These are phyloP conservation scores for Papilio dardanus DNA, from an alignment of 1,140 invertebrate species.

Conservation along the genomic window DNA sequence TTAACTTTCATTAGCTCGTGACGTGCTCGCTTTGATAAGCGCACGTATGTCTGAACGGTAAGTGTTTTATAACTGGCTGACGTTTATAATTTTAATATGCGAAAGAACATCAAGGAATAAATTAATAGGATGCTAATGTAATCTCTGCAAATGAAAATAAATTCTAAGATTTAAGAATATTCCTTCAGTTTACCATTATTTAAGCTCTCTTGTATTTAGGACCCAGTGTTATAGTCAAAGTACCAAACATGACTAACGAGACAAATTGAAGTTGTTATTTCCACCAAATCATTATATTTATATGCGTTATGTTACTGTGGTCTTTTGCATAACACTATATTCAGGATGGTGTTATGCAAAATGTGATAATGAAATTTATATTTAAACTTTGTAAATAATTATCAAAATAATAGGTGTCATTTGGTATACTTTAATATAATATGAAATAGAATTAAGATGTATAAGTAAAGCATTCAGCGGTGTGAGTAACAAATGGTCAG, in stretches of 20 bases:
- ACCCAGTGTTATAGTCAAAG: too few relatives aligned
- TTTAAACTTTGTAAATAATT: neutral
- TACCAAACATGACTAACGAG: too few relatives aligned
- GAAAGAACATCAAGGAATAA: neutral
- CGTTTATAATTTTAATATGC: neutral
- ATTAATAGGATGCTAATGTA: neutral
- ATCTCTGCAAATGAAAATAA: neutral
- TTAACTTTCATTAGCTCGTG: slow-evolving; percentile 28
- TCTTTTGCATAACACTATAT: neutral
- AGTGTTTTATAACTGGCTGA: slow-evolving; percentile 21
- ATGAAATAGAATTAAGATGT: slow-evolving; percentile 12
- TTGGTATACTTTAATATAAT: too few relatives aligned
- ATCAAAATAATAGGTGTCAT: too few relatives aligned
- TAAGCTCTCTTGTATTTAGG: too few relatives aligned
- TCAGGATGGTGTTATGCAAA: neutral
- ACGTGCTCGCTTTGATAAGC: slow-evolving; percentile 22
- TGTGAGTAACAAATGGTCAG: neutral
- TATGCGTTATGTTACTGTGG: too few relatives aligned
- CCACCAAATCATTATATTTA: too few relatives aligned
- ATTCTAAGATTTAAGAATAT: neutral
- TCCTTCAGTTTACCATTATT: neutral
- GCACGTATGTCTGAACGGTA: neutral
- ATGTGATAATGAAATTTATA: neutral
- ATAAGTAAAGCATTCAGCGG: neutral
- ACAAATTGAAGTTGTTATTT: too few relatives aligned